Base-by-base conservation (phyloP, 1,140 invertebrate genomes). In the Platorchestia sp. region DNA sequence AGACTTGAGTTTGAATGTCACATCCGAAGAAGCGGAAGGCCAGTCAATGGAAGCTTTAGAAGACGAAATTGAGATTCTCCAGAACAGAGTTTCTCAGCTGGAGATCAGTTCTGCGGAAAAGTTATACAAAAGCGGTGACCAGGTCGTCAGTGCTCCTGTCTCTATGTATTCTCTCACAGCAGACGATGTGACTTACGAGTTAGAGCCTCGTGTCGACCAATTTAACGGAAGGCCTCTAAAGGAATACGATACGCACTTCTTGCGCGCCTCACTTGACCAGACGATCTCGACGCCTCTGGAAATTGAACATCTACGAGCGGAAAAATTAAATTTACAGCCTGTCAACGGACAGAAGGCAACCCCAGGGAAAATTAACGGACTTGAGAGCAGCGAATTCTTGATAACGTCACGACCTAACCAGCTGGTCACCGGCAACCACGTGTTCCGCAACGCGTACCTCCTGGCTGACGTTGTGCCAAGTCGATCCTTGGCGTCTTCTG, bases 91-190 rank as follows among this genome's bases (percentile, higher is more conserved):
- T 45, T n/a, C 45, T 6, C 6, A 93, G 44, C 91, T 93, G 10
- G 41, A 93, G 44, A 27, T 14, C 6, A 45, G 36, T 40, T 44
- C 91, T 44, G 44, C 10, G 3, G 36, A 93, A 7, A 42, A 44
- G 7, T 19, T 93, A 16, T 93, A 93, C 91, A 93, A 93, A 45
- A 93, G 6, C 10, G 91, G 91, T 41, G 91, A 93, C 44, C 91
- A 93, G 44, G 44, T 93, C 19, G 45, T 93, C 45, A 45, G 40
- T 45, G 91, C n/a, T 0, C 43, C 43, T 40, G 91, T 93, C 7
- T 45, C 14, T 40, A 6, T 93, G 40, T 0, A 45, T 19, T 45
- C 43, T 0, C 1, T 93, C 10, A 14, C 40, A 19, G 6, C 91
- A 44, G 45, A 45, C 36, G 91, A 93, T 45, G 44, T 47, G 44